Evolutionary conservation across 1,140 invertebrate species (phyloP).

Genomic region (Asbolus verrucosus): DNA sequence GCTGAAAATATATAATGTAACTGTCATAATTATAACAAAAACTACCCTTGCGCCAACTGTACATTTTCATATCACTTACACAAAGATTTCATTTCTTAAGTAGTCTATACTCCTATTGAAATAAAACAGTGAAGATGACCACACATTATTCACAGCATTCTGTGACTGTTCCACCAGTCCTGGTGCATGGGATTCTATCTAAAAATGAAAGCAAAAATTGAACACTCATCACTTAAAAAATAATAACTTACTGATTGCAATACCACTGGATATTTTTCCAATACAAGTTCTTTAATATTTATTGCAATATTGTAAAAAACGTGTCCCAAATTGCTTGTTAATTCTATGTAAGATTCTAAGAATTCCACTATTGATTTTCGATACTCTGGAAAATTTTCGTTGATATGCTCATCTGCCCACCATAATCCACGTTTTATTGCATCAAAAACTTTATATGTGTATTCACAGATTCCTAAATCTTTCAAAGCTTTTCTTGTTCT

Average conservation of each 20-base stretch:
- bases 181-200: conserved; percentile 78
- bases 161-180: conserved; percentile 73
- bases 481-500: conserved; percentile 71
- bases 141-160: conserved; percentile 62
- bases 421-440: conserved; percentile 69
- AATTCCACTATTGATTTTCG: conserved; percentile 69
- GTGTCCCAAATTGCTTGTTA: conserved; percentile 70
- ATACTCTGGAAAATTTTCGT: conserved; percentile 76
- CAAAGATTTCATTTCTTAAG: conserved; percentile 79
- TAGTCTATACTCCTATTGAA: conserved; percentile 65
- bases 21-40: conserved; percentile 36
- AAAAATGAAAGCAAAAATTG: background rate
- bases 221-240: conserved; percentile 3
- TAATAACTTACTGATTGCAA: conserved; percentile 68
- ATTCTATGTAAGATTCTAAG: conserved; percentile 71
- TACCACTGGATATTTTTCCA: conserved; percentile 74
- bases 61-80: too few species aligned
- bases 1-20: too few species aligned
- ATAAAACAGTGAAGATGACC: conserved; percentile 60
- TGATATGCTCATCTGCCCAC: conserved; percentile 63
- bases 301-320: conserved; percentile 70
- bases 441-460: conserved; percentile 69
- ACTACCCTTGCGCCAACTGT: too few species aligned
- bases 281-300: conserved; percentile 68
- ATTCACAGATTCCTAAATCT: conserved; percentile 71